phyloP scores from a whole-genome alignment of 2,113 vertebrate species.

The Alethe castanea region DNA sequence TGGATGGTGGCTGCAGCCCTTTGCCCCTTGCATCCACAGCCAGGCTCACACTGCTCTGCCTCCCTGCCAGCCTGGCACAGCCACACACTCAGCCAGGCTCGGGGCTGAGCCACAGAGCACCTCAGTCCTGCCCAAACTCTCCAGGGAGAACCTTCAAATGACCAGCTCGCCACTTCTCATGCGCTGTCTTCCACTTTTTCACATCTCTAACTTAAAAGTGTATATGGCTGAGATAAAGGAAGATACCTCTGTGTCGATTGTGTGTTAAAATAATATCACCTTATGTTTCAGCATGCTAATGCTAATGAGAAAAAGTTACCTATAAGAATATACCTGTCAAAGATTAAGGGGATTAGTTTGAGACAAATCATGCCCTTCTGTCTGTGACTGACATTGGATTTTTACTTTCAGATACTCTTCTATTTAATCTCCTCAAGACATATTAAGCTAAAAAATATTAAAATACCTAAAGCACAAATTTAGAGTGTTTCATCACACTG shows the following conservation, averaged over 20 bases:
- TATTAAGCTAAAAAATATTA: neutral
- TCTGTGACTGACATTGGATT: neutral
- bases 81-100: fast-evolving
- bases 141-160: neutral
- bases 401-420: neutral
- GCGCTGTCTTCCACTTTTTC: neutral
- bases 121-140: neutral
- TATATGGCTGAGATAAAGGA: neutral
- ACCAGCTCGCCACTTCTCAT: neutral
- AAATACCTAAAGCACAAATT: neutral
- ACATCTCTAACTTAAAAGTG: neutral
- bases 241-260: neutral
- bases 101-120: neutral
- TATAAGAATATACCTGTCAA: neutral
- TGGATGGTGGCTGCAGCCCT: neutral
- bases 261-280: neutral
- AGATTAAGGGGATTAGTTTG: neutral
- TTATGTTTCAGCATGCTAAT: neutral
- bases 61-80: neutral
- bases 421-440: neutral
- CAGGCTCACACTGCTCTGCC: fast-evolving
- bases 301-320: neutral
- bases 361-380: neutral
- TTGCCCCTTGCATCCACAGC: neutral
- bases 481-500: neutral